A percentile compares a stretch with the other conserved stretches of the same genome.
phyloP scores from a whole-genome alignment of 2,888 invertebrate species.

The Incurvaria masculella region DNA sequence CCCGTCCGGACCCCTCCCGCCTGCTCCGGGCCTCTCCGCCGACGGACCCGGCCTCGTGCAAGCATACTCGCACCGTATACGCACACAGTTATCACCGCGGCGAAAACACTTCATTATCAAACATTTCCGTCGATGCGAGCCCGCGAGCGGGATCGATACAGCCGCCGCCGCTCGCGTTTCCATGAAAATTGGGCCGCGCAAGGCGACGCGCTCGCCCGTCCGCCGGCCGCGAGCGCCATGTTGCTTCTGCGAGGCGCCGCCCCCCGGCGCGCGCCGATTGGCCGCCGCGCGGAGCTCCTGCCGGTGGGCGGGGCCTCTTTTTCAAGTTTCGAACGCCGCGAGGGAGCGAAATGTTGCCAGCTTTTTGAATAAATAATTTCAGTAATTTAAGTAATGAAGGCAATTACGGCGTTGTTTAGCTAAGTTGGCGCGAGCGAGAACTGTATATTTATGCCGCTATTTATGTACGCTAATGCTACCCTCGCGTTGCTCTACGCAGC shows the following conservation, averaged over 20 bases:
- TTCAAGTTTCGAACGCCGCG: background rate
- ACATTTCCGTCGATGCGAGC: too few species aligned
- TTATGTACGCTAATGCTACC: conserved; percentile 52
- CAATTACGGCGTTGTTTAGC: conserved; percentile 59
- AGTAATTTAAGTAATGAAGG: conserved; percentile 59
- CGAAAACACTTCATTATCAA: too few species aligned
- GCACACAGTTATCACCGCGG: too few species aligned
- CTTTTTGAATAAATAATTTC: conserved; percentile 59
- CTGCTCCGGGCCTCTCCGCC: too few species aligned
- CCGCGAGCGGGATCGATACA: too few species aligned
- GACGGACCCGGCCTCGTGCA: too few species aligned
- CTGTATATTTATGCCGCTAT: conserved; percentile 57
- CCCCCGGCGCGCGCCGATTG: conserved; percentile 18
- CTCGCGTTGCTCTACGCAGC: background rate
- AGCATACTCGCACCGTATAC: too few species aligned
- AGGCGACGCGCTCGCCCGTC: background rate
- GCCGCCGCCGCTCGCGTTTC: background rate
- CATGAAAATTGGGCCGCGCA: background rate
- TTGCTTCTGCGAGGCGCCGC: conserved; percentile 37
- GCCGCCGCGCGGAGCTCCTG: background rate
- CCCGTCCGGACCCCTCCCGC: too few species aligned
- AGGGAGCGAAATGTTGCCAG: conserved; percentile 44
- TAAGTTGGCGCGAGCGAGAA: conserved; percentile 55
- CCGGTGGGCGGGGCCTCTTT: background rate
- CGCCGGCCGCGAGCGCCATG: conserved; percentile 36